Evolutionary conservation across 2,888 invertebrate genomes (phyloP), one percentile per base, ranked within the genome.

Genomic region (Clistopyga incitator): DNA sequence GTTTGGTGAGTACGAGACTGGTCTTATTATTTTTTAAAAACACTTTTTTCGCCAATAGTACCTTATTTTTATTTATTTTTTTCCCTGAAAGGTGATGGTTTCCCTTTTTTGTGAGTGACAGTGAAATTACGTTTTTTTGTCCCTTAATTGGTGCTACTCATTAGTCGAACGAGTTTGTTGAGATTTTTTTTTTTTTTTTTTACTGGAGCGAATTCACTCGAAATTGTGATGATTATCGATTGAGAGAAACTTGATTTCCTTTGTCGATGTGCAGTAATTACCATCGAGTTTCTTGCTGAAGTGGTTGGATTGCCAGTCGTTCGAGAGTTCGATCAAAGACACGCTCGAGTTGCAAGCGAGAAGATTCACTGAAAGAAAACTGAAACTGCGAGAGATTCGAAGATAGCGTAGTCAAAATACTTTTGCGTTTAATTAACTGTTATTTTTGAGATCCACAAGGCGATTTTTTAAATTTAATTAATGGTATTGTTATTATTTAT

Each of bases 1-100:
- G 91, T 91, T 92, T 90, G 93, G 93, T 92, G 92, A 92, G 93
- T 93, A 92, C 90, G 86, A 91, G 68, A 84, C 79, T 78, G 82
- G 78, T 84, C 78, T 47, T 42, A 38, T 81, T 45, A 59, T 34
- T 68, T 71, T 76, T 18, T 25, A 50, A 45, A 18, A 45, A 18
- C 6, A n/a, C 23, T 23, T 20, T 20, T 20, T n/a, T 56, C 13
- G 18, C 15, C 61, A 29, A 25, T 25, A 23, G 25, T 56, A 56
- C 23, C 10, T 64, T 15, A 20, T 15, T 6, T 20, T 71, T 15
- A 23, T 15, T 67, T 25, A 52, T 8, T 45, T 11, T n/a, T 6
- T 70, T 8, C 13, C 52, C 77, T 67, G 15, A 42, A 15, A n/a
- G 59, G 13, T 6, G n/a, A 6, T 52, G n/a, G 20, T 2, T 20